Evolutionary conservation across 2,888 invertebrate genomes (phyloP), one percentile per base, ranked within the genome.

Genomic region (Neocrepidodera transversa): DNA sequence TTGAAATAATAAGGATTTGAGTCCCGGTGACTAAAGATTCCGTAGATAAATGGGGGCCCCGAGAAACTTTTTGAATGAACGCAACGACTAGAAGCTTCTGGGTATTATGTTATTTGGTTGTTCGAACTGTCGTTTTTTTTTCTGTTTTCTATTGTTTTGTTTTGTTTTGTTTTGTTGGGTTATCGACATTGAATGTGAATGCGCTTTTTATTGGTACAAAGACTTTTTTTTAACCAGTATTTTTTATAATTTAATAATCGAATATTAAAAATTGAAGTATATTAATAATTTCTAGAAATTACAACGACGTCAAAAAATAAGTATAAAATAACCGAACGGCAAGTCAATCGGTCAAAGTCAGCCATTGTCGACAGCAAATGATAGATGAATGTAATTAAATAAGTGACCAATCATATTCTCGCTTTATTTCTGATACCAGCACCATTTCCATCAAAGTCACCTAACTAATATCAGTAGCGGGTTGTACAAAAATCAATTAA

Each of bases 351-450:
- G 74, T 77, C 77, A 77, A 77, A 76, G 77, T 77, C 77, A 77
- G 70, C 69, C 68, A 74, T 74, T 74, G 76, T 72, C 76, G 77
- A 77, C 77, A 75, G 73, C 72, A 73, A 75, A 76, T 78, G 78
- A 78, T 78, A 78, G 78, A 78, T 78, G 73, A 74, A 72, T 74
- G 76, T 78, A 78, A 78, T 78, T 78, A 78, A 78, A 78, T 78
- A 78, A 78, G 77, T 78, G 77, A 78, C 78, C 78, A 78, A 78
- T 78, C 78, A 78, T 78, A 78, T 76, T 76, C 74, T 72, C 76
- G 76, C 75, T 75, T 74, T 76, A 71, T 68, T 72, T 70, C 68
- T 72, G 73, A 73, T 74, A 74, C 70, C 68, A 64, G 70, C 70
- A 70, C 70, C 69, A 62, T 71, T 74, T 71, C 73, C 71, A 74